Percentiles rank a stretch among this genome's conserved stretches.
Conservation (phyloP, 2,113 vertebrate genomes). For the Onychorhynchus coronatus region DNA sequence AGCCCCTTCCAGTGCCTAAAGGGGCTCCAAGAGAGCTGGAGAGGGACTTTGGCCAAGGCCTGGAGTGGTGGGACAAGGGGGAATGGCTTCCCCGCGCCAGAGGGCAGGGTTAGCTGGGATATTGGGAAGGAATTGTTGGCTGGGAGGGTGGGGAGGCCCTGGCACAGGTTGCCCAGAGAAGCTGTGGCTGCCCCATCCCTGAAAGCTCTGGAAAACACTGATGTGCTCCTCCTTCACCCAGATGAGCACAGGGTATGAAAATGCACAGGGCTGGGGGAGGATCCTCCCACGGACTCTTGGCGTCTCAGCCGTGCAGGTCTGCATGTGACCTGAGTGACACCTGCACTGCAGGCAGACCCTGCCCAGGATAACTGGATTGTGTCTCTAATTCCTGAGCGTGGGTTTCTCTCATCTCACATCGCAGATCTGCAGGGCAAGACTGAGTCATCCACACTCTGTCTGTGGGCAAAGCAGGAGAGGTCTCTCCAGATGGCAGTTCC, state of each 20-base stretch:
- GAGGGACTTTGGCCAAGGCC: not conserved
- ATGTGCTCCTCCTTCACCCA: not conserved
- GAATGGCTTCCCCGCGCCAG: not conserved
- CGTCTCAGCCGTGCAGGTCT: not conserved
- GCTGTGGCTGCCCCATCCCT: not conserved
- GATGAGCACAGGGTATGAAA: not conserved
- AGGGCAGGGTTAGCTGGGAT: not conserved
- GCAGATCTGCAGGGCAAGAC: not conserved
- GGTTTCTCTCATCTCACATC: not conserved
- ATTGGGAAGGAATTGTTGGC: not conserved
- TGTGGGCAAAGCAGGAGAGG: not conserved
- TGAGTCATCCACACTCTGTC: not conserved
- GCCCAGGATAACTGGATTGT: rapidly evolving
- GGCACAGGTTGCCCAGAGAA: not conserved
- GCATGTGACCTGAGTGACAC: not conserved
- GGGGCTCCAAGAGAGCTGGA: not conserved
- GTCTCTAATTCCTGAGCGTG: not conserved
- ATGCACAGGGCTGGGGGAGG: not conserved
- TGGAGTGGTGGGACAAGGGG: not conserved
- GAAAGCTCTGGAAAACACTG: not conserved
- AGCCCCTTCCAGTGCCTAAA: not conserved
- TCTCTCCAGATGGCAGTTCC: not conserved
- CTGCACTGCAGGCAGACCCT: not conserved
- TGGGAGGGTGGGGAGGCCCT: not conserved
- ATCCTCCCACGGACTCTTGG: rapidly evolving